Evolutionary conservation across 2,797 vertebrate genomes (phyloP), one percentile per base, ranked within the genome.

Genomic region (Aulostomus chinensis): DNA sequence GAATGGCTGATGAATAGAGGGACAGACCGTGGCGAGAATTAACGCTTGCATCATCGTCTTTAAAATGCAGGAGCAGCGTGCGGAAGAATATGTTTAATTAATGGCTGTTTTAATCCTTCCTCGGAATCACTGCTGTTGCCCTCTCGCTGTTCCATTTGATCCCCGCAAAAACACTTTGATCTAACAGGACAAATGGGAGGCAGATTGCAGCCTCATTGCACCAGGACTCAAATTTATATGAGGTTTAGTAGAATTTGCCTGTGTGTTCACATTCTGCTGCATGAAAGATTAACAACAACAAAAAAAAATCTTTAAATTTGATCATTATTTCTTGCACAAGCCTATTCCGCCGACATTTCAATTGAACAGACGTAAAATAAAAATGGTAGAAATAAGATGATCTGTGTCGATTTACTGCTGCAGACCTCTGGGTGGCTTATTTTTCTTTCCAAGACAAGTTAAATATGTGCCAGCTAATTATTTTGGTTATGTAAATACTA

Each of bases 61-160:
- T 62, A 78, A 87, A 79, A 86, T 72, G 66, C 75, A 73, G 70
- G 35, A 68, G 80, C 73, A 70, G 78, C 78, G 80, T 76, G 77
- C 62, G 28, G 76, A 81, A 81, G 80, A 81, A 82, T 84, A 89
- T 89, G 83, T 89, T 89, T 86, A 81, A 88, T 89, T 87, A 88
- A 90, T 85, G 67, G 63, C 67, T 34, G 67, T 83, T 80, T 85
- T 86, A 85, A 86, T 88, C 71, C 76, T 61, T 48, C 58, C 71
- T 41, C 61, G 33, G 67, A 69, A 43, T 79, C 69, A 50, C 68
- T 75, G 79, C 86, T 84, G 84, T 87, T 76, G 77, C 70, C 78
- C 77, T 76, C 82, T 81, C 48, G 20, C 79, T 50, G 66, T 60
- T 69, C 61, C 69, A 76, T 89, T 90, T 90, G 85, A 91, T 89